Evolutionary conservation across 37 sponge, comb jelly and placozoan genomes (phyloP).

Genomic region (Lycopodina hypogea): DNA sequence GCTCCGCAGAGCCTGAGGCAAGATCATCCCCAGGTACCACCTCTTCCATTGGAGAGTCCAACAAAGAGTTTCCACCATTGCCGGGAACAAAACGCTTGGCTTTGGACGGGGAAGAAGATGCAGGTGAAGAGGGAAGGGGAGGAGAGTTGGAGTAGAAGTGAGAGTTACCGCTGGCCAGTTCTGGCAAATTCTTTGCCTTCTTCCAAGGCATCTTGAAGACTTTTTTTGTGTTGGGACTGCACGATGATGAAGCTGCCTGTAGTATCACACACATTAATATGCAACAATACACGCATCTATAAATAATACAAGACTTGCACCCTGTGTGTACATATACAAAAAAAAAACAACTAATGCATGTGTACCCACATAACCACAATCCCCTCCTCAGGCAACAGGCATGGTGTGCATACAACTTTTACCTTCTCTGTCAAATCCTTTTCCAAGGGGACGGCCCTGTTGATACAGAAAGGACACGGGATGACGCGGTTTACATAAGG

Average conservation of each 20-base stretch:
- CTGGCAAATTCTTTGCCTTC: neutral
- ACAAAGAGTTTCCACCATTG: too few relatives aligned
- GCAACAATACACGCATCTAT: too few relatives aligned
- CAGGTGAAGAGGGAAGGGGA: slow-evolving; percentile 8
- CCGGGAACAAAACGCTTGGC: neutral
- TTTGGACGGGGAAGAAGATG: neutral
- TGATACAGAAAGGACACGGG: slow-evolving; percentile 86
- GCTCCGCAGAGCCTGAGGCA: neutral
- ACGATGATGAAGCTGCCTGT: too few relatives aligned
- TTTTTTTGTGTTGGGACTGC: slow-evolving; percentile 1
- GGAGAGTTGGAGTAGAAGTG: slow-evolving; percentile 3
- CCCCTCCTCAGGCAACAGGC: too few relatives aligned
- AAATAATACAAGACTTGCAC: too few relatives aligned
- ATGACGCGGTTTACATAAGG: slow-evolving; percentile 83
- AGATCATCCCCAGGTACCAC: neutral
- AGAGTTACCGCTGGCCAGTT: too few relatives aligned
- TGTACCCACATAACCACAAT: too few relatives aligned
- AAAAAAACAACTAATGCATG: too few relatives aligned
- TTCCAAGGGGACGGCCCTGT: slow-evolving; percentile 23
- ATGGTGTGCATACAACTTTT: too few relatives aligned
- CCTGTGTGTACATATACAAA: too few relatives aligned
- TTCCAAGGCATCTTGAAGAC: neutral
- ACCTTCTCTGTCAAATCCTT: neutral
- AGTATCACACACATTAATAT: too few relatives aligned
- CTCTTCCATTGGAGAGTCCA: neutral